Evolutionary conservation across 53 echinoderm and acorn worm genomes (phyloP).

Genomic region (Stichopus horrens): DNA sequence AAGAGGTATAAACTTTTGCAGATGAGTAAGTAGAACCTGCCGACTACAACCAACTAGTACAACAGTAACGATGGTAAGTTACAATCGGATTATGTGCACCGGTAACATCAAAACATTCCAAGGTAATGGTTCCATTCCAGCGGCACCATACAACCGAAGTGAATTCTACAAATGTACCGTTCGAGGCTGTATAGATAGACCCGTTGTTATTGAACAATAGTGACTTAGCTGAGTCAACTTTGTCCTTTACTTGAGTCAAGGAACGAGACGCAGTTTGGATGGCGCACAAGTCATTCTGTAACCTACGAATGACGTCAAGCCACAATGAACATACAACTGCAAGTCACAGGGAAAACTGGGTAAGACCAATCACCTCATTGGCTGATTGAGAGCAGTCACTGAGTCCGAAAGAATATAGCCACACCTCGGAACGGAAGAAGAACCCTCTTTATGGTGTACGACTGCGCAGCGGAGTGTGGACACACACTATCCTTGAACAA

Average conservation of each 20-base stretch:
- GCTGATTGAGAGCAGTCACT: background rate
- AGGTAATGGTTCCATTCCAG: too few species aligned
- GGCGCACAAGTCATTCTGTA: background rate
- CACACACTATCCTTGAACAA: background rate
- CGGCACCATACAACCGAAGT: too few species aligned
- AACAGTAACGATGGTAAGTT: too few species aligned
- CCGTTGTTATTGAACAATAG: background rate
- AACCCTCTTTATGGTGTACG: background rate
- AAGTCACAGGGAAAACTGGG: background rate
- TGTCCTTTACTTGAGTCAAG: background rate
- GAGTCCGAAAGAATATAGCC: background rate
- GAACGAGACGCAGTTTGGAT: background rate
- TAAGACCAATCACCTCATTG: background rate
- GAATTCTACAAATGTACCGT: too few species aligned
- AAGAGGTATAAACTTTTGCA: too few species aligned
- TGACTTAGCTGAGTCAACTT: background rate
- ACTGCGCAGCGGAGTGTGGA: too few species aligned
- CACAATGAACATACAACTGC: background rate
- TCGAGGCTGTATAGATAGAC: too few species aligned
- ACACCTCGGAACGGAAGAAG: conserved; percentile 15
- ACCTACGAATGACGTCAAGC: background rate
- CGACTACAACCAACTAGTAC: too few species aligned
- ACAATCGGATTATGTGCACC: too few species aligned
- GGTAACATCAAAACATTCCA: too few species aligned
- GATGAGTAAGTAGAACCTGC: too few species aligned